Conservation (phyloP, 2,888 invertebrate species). For the Allygus modestus region DNA sequence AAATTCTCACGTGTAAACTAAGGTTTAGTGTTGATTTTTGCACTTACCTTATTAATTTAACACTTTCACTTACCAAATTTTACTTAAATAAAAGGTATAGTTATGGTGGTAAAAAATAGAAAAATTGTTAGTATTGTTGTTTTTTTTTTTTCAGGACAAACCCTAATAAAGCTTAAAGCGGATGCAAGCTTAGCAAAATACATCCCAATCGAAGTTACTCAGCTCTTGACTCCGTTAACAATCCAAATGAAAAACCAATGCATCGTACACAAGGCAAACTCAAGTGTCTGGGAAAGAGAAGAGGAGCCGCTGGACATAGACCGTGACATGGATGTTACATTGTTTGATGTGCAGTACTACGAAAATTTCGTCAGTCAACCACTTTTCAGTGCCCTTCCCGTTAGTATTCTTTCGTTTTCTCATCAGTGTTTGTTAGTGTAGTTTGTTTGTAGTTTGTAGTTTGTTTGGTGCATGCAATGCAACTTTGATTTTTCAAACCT, state of each 20-base stretch:
- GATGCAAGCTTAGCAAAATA: constrained; percentile 56
- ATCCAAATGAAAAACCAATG: not conserved
- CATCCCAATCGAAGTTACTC: constrained; percentile 64
- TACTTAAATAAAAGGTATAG: too few species aligned
- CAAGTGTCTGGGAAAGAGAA: constrained; percentile 74
- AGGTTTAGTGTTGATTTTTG: too few species aligned
- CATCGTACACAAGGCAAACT: not conserved
- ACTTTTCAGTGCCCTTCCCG: not conserved
- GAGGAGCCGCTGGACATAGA: constrained; percentile 85
- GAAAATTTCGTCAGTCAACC: constrained; percentile 71
- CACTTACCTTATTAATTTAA: too few species aligned
- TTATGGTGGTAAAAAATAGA: too few species aligned
- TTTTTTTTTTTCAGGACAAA: not conserved
- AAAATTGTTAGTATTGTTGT: too few species aligned
- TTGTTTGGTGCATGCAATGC: too few species aligned
- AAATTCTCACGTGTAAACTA: too few species aligned
- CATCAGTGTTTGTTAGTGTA: too few species aligned
- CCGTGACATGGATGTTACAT: constrained; percentile 78
- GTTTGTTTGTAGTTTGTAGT: too few species aligned
- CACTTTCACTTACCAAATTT: too few species aligned
- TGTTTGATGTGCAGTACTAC: constrained; percentile 85
- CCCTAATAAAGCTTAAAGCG: constrained; percentile 33
- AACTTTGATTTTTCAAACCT: too few species aligned
- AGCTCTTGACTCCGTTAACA: constrained; percentile 55
- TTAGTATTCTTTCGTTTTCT: not conserved